Evolutionary conservation across 2,797 vertebrate genomes (phyloP).

Genomic region (Myripristis jacobus): DNA sequence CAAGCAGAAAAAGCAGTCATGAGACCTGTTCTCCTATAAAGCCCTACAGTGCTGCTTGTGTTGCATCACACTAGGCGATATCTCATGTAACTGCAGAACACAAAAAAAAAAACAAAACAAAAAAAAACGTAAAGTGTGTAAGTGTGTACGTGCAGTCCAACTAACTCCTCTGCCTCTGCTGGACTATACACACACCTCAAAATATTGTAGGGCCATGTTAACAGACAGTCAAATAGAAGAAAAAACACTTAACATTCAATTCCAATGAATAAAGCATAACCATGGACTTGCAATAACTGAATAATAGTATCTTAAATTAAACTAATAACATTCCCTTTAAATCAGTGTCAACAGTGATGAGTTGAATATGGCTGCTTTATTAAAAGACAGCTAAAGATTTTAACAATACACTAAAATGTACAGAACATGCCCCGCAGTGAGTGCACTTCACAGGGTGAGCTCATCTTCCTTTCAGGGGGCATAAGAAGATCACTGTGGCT

Average conservation of each 20-base stretch:
- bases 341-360: background rate
- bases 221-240: too few relatives aligned
- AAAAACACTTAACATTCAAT: too few relatives aligned
- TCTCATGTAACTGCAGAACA: background rate
- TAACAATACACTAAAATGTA: background rate
- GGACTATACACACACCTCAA: too few relatives aligned
- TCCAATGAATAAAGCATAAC: too few relatives aligned
- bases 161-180: background rate
- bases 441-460: conserved; percentile 6
- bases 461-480: conserved; percentile 4
- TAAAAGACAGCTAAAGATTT: background rate
- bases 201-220: too few relatives aligned
- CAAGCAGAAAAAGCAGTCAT: background rate
- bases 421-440: conserved; percentile 6
- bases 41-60: background rate
- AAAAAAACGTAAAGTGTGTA: too few relatives aligned
- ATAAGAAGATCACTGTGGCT: conserved; percentile 36
- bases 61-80: background rate
- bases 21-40: background rate
- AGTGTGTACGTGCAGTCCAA: too few relatives aligned
- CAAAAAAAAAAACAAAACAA: too few relatives aligned
- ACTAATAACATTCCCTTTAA: background rate
- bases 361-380: background rate
- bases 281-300: too few relatives aligned
- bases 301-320: too few relatives aligned